phyloP scores from a whole-genome alignment of 1,140 invertebrate genomes.

The Aphelinus certus region DNA sequence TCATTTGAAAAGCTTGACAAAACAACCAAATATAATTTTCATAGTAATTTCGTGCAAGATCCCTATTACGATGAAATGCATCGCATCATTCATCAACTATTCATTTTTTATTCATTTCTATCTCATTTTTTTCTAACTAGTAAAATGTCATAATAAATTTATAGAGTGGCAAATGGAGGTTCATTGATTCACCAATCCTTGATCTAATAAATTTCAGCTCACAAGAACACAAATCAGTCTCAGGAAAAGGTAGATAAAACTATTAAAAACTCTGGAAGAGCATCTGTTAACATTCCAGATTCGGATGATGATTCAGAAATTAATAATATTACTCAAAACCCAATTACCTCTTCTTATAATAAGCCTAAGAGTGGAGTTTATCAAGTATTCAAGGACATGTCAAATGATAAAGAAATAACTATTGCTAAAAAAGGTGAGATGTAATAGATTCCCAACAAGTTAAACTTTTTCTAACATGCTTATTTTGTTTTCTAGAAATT shows the following conservation, averaged over 20 bases:
- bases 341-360: not conserved
- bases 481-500: not conserved
- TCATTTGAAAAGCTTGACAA: too few relatives aligned
- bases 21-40: too few relatives aligned
- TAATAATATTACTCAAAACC: slow-evolving; percentile 9
- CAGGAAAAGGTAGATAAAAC: slow-evolving; percentile 8
- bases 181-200: not conserved
- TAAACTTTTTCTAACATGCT: not conserved
- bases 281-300: not conserved
- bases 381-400: not conserved
- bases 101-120: too few relatives aligned
- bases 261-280: not conserved
- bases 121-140: too few relatives aligned
- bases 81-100: too few relatives aligned
- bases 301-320: slow-evolving; percentile 29
- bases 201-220: not conserved
- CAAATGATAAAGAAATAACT: slow-evolving; percentile 9
- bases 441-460: not conserved
- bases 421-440: slow-evolving; percentile 8
- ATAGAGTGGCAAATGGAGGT: too few relatives aligned
- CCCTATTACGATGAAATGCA: too few relatives aligned
- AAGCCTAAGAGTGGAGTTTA: slow-evolving; percentile 11
- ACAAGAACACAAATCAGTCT: not conserved
- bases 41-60: too few relatives aligned
- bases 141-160: too few relatives aligned